A percentile compares a stretch with the other conserved stretches of the same genome.
phyloP scores from a whole-genome alignment of 2,113 vertebrate species.

The Leiothrix lutea region DNA sequence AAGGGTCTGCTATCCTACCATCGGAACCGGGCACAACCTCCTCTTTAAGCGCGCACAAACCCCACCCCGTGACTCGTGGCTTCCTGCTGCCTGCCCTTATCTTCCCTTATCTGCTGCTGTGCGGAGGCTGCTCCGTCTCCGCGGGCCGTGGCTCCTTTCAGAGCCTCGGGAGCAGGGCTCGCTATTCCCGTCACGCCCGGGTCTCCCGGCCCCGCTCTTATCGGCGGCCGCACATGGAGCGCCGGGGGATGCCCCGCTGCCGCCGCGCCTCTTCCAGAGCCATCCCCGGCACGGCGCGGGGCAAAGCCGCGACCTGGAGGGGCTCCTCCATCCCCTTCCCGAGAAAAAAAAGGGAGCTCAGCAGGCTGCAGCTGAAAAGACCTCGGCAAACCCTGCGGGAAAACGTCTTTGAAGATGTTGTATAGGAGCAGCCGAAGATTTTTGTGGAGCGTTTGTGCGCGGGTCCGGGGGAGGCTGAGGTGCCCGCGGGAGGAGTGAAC shows the following conservation, averaged over 20 bases:
- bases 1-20: constrained; percentile 16
- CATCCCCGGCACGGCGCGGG: constrained; percentile 59
- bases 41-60: neutral
- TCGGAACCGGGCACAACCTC: neutral
- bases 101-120: constrained; percentile 71
- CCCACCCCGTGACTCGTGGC: constrained; percentile 29
- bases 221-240: constrained; percentile 75
- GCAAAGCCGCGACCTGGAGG: constrained; percentile 71
- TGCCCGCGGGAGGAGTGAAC: fast-evolving
- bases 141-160: constrained; percentile 41
- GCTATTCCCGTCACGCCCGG: constrained; percentile 82
- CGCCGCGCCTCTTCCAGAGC: constrained; percentile 65
- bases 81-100: constrained; percentile 73
- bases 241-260: constrained; percentile 78
- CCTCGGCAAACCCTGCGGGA: constrained; percentile 51
- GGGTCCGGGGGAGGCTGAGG: fast-evolving
- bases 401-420: constrained; percentile 63
- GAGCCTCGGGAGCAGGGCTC: constrained; percentile 59
- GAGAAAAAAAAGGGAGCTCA: neutral
- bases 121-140: constrained; percentile 76
- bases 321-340: neutral
- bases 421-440: fast-evolving
- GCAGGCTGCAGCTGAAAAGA: constrained; percentile 66
- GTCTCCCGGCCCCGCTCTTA: constrained; percentile 83
- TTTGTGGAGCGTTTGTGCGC: fast-evolving